Base-by-base conservation (phyloP, 2,888 invertebrate genomes). In the Dorcus parallelipipedus region DNA sequence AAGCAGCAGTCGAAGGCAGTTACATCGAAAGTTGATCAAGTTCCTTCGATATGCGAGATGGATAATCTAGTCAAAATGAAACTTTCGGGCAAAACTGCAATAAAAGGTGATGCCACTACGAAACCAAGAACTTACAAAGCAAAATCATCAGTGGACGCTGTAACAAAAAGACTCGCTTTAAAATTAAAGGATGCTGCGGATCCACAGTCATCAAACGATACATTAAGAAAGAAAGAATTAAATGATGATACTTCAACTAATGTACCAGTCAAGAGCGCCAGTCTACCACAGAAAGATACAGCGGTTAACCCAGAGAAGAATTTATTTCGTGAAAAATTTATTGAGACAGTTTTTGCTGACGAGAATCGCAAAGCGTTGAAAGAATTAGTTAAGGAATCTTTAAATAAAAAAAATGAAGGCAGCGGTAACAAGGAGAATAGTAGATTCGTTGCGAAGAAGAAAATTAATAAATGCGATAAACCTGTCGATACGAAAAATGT, bases 271-370 rank as follows among this genome's bases (percentile, higher is more conserved):
- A 33, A 33, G 26, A 33, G 26, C 26, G 7, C 26, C 5, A 33
- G 26, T 4, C 6, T 7, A 6, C 5, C 26, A 2, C 26, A 33
- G 26, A 33, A 33, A 33, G 26, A 33, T 7, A 4, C 7, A 5
- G 1, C 26, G 26, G 26, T 33, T 0, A 51, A 51, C 40, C 51
- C 26, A 3, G 58, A 58, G 3, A 54, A 52, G 55, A 59, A 47
- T 55, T 59, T 59, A 59, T 59, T 59, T 54, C 54, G 54, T 56
- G 59, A 59, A 49, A 59, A 55, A 56, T 17, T 50, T 56, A 49
- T 54, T 59, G 59, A 59, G 38, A 52, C 51, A 49, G 49, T 59
- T 52, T 55, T 55, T 59, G 52, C 55, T 59, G 56, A 56, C 52
- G 55, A 59, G 10, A 52, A 51, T 39, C 52, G 55, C 52, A 59